Percentiles rank a stretch among this genome's conserved stretches.
phyloP scores from a whole-genome alignment of 2,888 invertebrate genomes.

The Congeria kusceri region DNA sequence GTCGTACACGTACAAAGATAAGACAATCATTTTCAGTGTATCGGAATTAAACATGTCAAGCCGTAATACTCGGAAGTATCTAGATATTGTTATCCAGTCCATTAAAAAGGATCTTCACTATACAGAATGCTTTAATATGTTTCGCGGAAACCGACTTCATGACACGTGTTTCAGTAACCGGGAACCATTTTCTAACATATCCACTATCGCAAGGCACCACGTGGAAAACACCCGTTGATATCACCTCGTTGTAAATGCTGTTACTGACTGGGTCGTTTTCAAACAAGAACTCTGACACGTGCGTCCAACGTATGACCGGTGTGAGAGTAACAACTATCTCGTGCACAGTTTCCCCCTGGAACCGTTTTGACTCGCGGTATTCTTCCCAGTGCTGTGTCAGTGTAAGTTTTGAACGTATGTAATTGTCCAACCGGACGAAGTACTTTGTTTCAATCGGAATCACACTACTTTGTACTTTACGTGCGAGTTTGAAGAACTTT shows the following conservation, averaged over 20 bases:
- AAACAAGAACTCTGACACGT: constrained; percentile 19
- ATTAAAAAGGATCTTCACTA: constrained; percentile 34
- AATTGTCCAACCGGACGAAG: constrained; percentile 2
- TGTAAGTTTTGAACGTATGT: background rate
- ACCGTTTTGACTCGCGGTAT: constrained; percentile 1
- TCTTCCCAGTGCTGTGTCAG: constrained; percentile 1
- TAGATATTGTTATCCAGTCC: background rate
- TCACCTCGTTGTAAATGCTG: constrained; percentile 7
- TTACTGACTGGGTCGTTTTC: constrained; percentile 7
- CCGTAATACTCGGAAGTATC: background rate
- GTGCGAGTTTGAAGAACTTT: constrained; percentile 21
- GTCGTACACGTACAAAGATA: background rate
- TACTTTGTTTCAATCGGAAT: constrained; percentile 18
- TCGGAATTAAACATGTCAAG: constrained; percentile 9
- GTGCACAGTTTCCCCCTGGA: constrained; percentile 19
- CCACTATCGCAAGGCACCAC: constrained; percentile 24
- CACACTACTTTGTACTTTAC: background rate
- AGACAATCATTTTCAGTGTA: constrained; percentile 13
- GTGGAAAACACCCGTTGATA: constrained; percentile 24
- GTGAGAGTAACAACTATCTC: constrained; percentile 24
- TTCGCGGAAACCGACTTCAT: constrained; percentile 13
- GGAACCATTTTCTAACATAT: constrained; percentile 31
- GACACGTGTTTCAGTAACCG: constrained; percentile 21
- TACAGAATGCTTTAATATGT: constrained; percentile 29
- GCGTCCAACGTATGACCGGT: constrained; percentile 22